phyloP scores from a whole-genome alignment of 2,113 vertebrate genomes.

The Odocoileus hemionus region DNA sequence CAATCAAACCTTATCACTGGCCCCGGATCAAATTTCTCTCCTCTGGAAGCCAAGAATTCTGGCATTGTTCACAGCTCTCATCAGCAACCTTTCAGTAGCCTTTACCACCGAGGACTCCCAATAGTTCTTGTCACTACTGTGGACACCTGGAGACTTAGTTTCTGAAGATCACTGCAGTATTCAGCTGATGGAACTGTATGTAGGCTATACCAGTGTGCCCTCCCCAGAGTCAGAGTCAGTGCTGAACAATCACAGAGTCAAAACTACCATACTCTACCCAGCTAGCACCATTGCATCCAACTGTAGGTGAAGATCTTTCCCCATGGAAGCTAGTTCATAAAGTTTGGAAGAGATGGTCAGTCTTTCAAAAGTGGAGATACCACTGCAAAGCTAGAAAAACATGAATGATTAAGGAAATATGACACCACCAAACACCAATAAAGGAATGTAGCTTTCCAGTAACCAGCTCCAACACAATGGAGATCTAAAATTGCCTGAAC shows the following conservation, averaged over 20 bases:
- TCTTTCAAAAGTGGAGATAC: neutral
- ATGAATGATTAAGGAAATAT: neutral
- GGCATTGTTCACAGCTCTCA: neutral
- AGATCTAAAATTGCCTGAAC: neutral
- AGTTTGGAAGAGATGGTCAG: neutral
- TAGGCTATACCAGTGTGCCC: neutral
- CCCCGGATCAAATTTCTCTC: accelerated
- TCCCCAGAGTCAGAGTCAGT: neutral
- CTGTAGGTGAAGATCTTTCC: neutral
- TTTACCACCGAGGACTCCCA: neutral
- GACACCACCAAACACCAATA: neutral
- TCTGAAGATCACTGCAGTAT: neutral
- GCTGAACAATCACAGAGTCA: neutral
- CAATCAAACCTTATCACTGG: neutral
- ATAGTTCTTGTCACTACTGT: neutral
- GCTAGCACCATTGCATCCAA: neutral
- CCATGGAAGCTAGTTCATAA: neutral
- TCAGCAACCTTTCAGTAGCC: neutral
- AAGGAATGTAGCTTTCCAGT: neutral
- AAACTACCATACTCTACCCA: neutral
- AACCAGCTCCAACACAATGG: too few relatives aligned
- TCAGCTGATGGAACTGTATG: neutral
- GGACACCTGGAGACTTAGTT: neutral
- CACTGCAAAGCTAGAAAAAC: neutral
- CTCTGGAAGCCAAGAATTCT: neutral